These are phyloP conservation scores for Amphipyra tragopoginis DNA, from an alignment of 2,888 invertebrate genomes.

Conservation along the genomic window DNA sequence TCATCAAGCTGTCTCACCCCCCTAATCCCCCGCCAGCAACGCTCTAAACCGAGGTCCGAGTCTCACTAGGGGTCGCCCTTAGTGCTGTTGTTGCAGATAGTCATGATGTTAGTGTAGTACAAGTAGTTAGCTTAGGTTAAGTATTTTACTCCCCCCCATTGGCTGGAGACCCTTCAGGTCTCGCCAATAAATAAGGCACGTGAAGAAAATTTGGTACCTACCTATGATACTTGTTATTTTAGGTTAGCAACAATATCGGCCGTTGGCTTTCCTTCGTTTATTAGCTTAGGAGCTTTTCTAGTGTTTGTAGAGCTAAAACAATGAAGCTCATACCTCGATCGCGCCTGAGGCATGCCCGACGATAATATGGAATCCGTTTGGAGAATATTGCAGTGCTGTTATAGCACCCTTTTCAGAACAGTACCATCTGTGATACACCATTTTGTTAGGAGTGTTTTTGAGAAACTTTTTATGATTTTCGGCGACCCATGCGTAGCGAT, in stretches of 20 bases:
- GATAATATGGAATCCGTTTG: slow-evolving; percentile 80
- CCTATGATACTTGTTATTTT: slow-evolving; percentile 32
- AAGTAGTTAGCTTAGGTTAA: no score
- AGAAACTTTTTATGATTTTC: slow-evolving; percentile 72
- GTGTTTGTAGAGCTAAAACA: slow-evolving; percentile 40
- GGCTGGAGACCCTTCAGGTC: no score
- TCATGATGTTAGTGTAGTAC: no score
- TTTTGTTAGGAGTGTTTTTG: slow-evolving; percentile 70
- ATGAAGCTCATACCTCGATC: slow-evolving; percentile 80
- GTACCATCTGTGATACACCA: slow-evolving; percentile 76
- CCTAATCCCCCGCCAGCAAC: no score
- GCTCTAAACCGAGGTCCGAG: no score
- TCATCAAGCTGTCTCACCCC: no score
- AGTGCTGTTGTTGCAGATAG: no score
- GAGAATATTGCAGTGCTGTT: slow-evolving; percentile 79
- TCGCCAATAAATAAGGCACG: no score
- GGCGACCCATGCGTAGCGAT: slow-evolving; percentile 67
- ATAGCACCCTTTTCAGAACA: slow-evolving; percentile 76
- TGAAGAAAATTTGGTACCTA: slow-evolving; percentile 3
- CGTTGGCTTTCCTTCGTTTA: slow-evolving; percentile 21
- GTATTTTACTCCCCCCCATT: no score
- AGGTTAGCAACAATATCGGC: slow-evolving; percentile 11
- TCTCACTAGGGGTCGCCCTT: no score
- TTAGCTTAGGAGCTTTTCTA: slow-evolving; percentile 25
- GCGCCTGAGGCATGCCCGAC: slow-evolving; percentile 85